A percentile compares a stretch with the other conserved stretches of the same genome.
Evolutionary conservation across 2,888 invertebrate species (phyloP).

Genomic region (Agriotes lineatus): DNA sequence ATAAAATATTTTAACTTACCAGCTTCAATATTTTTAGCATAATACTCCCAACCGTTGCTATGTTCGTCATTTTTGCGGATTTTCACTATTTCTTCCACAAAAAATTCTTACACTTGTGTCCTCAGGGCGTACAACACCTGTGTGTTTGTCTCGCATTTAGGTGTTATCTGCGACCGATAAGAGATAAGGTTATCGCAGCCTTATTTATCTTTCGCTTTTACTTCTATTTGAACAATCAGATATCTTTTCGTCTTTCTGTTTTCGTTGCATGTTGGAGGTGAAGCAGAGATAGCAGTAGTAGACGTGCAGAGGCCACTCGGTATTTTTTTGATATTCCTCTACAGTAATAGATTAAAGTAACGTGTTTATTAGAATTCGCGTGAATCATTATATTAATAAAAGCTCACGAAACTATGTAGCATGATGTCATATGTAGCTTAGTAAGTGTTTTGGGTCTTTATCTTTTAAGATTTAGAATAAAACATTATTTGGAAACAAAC

Average conservation of each 20-base stretch:
- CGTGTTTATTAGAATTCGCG: conserved; percentile 23
- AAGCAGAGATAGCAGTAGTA: neutral
- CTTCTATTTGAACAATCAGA: neutral
- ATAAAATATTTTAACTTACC: too few relatives aligned
- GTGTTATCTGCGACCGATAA: conserved; percentile 33
- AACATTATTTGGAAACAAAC: too few relatives aligned
- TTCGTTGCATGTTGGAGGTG: neutral
- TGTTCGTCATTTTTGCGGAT: conserved; percentile 77
- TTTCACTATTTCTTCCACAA: neutral
- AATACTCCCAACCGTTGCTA: conserved; percentile 84
- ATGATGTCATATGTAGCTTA: conserved; percentile 4
- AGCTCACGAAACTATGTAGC: neutral
- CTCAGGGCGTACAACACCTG: conserved; percentile 38
- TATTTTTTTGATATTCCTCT: neutral
- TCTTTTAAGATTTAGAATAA: neutral
- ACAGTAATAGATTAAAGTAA: neutral
- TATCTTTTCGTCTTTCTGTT: neutral
- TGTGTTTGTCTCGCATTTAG: conserved; percentile 30
- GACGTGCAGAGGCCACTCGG: neutral
- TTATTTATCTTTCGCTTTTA: conserved; percentile 8
- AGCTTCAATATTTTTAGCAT: conserved; percentile 86
- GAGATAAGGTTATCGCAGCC: conserved; percentile 33
- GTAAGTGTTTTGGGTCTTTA: neutral
- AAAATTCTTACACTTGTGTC: neutral
- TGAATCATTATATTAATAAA: conserved; percentile 20